Percentiles rank a stretch among this genome's conserved stretches.
Evolutionary conservation across 2,888 invertebrate species (phyloP).

Genomic region (Phengaris arion): DNA sequence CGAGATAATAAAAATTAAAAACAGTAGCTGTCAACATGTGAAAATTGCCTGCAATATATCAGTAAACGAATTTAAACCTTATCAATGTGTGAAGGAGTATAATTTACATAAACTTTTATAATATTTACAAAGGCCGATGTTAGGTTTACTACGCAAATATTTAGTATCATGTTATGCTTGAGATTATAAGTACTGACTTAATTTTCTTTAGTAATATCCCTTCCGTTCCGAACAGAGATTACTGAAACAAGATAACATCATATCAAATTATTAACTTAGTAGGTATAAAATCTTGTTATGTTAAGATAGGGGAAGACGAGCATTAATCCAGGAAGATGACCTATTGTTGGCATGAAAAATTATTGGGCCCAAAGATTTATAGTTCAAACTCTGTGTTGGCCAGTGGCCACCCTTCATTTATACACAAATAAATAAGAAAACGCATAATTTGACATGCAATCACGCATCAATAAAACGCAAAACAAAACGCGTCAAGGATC

Average conservation of each 20-base stretch:
- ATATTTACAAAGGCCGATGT: background rate
- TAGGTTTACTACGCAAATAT: constrained; percentile 20
- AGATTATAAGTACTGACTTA: constrained; percentile 16
- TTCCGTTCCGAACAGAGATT: constrained; percentile 7
- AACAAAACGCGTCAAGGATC: too few relatives aligned
- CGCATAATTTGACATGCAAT: too few relatives aligned
- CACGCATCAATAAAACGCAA: too few relatives aligned
- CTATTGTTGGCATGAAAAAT: too few relatives aligned
- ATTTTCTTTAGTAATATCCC: constrained; percentile 23
- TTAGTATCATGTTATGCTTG: constrained; percentile 2
- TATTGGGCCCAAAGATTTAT: too few relatives aligned
- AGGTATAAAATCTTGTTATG: too few relatives aligned
- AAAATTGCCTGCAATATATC: constrained; percentile 34
- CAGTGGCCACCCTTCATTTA: too few relatives aligned
- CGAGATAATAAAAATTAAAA: constrained; percentile 42
- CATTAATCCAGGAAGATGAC: too few relatives aligned
- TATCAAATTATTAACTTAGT: too few relatives aligned
- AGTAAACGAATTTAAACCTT: constrained; percentile 38
- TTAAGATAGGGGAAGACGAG: too few relatives aligned
- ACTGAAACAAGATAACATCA: background rate
- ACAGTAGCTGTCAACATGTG: constrained; percentile 63
- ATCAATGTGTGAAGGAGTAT: constrained; percentile 29
- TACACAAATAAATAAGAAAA: too few relatives aligned
- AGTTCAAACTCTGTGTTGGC: too few relatives aligned
- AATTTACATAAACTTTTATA: constrained; percentile 9